Base-by-base conservation (phyloP, 2,113 vertebrate species). In the Cochlearius cochlearius region DNA sequence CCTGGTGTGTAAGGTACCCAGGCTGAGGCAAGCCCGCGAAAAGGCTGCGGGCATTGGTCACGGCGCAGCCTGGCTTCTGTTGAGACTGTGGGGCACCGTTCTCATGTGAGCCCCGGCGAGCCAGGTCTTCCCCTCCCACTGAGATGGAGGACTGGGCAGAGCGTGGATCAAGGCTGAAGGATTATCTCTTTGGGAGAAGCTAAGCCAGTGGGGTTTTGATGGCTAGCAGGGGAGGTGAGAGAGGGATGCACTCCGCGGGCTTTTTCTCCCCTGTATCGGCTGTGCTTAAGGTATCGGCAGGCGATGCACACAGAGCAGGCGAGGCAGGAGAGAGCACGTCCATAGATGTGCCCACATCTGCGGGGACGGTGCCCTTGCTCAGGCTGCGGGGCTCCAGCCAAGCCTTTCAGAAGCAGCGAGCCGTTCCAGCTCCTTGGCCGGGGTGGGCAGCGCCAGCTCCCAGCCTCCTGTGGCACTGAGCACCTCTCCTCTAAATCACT, bases 381-480 rank as follows among this genome's bases (percentile, higher is more conserved):
- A 0, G 1, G 1, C 41, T 19, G 30, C 30, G 66, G 25, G 7
- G 21, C 22, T 79, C 52, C 64, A 75, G 80, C 56, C 83, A 64
- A 36, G 53, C 10, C 74, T 90, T n/a, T 75, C 30, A 49, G 67
- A 71, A 91, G 83, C 69, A 82, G 59, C 2, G 23, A 63, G 80
- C 34, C 2, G 0, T 55, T 72, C 55, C 58, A 60, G 72, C 63
- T 94, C 32, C 55, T 73, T 38, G 34, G 60, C 45, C 0, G 0
- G 45, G 7, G 11, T 38, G 72, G 52, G 53, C 60, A 80, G 22
- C 10, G 22, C 47, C 45, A 47, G 67, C 79, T 91, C 47, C 69
- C 85, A 74, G 76, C 60, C 52, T 89, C 39, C 47, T 0, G 0
- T 0, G 0, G 50, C 3, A 0, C 73, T 36, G 64, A 93, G 74